Conservation (phyloP, 2,113 vertebrate genomes). For the Glareola pratincola region DNA sequence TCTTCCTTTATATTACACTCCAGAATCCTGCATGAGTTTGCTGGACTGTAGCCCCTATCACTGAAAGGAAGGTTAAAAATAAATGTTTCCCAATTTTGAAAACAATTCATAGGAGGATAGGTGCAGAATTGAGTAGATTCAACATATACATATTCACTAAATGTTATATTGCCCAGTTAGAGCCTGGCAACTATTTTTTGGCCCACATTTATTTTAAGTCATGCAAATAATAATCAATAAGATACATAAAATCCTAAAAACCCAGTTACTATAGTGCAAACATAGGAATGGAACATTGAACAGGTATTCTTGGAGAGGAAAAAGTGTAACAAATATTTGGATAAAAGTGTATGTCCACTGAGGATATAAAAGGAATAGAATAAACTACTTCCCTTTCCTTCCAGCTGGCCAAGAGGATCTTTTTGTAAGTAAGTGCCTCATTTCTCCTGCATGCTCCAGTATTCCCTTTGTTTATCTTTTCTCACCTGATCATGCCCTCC, state of each 20-base stretch:
- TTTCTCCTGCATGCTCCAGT: not conserved
- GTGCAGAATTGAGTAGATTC: not conserved
- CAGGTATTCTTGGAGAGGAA: conserved; percentile 21
- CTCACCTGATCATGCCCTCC: not conserved
- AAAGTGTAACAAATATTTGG: conserved; percentile 31
- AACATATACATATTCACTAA: not conserved
- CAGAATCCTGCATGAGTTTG: not conserved
- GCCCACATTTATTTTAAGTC: not conserved
- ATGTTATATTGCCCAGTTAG: not conserved
- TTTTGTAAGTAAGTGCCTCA: not conserved
- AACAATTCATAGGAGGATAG: not conserved
- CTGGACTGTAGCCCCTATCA: not conserved
- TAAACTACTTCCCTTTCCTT: conserved; percentile 34
- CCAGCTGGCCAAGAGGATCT: not conserved
- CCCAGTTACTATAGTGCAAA: not conserved
- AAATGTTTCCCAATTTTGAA: not conserved
- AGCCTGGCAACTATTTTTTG: not conserved
- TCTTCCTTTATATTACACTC: not conserved
- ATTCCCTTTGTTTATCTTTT: conserved; percentile 14
- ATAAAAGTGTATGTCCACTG: not conserved
- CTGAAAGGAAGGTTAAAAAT: not conserved
- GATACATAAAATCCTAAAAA: not conserved
- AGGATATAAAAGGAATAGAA: conserved; percentile 2
- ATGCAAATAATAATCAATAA: not conserved
- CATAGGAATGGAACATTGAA: not conserved